Evolutionary conservation across 2,797 vertebrate genomes (phyloP), one percentile per base, ranked within the genome.

Genomic region (Sitta carolinensis): DNA sequence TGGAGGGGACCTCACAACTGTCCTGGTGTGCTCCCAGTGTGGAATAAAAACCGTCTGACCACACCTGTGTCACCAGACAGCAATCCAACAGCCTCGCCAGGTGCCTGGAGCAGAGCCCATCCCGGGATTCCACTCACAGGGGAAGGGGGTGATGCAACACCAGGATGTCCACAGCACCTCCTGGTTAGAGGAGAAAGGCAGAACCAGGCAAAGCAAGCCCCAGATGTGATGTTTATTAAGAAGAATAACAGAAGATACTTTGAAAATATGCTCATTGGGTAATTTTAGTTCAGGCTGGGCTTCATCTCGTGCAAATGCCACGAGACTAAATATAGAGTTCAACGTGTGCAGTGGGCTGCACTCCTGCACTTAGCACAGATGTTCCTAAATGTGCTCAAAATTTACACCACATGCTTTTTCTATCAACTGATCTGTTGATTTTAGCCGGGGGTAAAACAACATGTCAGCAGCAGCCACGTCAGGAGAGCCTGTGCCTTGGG

Each of bases 201-300:
- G 62, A 50, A 54, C 15, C 45, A 52, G 77, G 47, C 66, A 47
- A 73, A 87, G 73, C 18, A 14, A 84, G 85, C 17, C 43, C 87
- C 92, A 88, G 73, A 78, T 91, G 84, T 5, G 13, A 55, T 91
- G 92, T 93, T 94, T 95, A 85, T 91, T 77, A 66, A 32, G 62
- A 91, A 92, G 58, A 93, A 95, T 78, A 92, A 93, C 87, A 90
- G 75, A 79, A 86, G 79, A 76, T 30, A 25, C 83, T 91, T 94
- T 86, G 84, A 96, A 94, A 95, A 88, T 63, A 93, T 68, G 34
- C 91, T 89, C 90, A 14, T 73, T 68, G 90, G 81, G 84, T 92
- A 78, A 86, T 91, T 91, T 80, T 72, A 93, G 66, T 94, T 59
- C 93, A 84, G 92, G 92, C 94, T 87, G 92, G 87, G 86, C 75